A percentile compares a stretch with the other conserved stretches of the same genome.
Conservation (phyloP, 2,797 vertebrate species). For the Pangasius larnaudii region DNA sequence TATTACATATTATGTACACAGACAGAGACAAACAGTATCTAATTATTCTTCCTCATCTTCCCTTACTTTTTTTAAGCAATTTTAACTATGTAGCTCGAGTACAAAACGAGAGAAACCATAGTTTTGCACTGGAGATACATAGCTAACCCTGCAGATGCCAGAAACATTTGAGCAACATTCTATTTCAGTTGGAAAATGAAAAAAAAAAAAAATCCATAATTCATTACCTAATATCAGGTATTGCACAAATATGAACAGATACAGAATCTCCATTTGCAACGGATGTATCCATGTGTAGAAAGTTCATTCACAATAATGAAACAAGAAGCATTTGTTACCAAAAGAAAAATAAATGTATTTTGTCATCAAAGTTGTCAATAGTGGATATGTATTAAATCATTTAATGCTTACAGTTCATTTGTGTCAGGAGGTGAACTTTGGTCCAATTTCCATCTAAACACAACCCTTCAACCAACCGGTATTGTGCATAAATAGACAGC, state of each 20-base stretch:
- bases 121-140: background rate
- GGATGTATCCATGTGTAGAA: background rate
- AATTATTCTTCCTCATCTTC: background rate
- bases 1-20: background rate
- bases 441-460: slow-evolving; percentile 28
- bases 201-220: background rate
- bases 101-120: background rate
- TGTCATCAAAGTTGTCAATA: background rate
- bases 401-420: slow-evolving; percentile 22
- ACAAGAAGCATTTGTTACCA: background rate
- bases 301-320: slow-evolving; percentile 6
- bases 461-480: background rate
- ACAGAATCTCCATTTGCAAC: background rate
- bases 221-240: background rate
- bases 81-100: background rate
- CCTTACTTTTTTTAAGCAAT: background rate
- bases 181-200: background rate
- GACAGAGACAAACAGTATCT: background rate
- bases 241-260: background rate
- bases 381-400: background rate
- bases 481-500: background rate
- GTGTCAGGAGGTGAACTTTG: background rate
- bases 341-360: slow-evolving; percentile 19
- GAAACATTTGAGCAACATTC: no score
- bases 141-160: background rate